Evolutionary conservation across 2,113 vertebrate genomes (phyloP).

Genomic region (Hylia prasina): DNA sequence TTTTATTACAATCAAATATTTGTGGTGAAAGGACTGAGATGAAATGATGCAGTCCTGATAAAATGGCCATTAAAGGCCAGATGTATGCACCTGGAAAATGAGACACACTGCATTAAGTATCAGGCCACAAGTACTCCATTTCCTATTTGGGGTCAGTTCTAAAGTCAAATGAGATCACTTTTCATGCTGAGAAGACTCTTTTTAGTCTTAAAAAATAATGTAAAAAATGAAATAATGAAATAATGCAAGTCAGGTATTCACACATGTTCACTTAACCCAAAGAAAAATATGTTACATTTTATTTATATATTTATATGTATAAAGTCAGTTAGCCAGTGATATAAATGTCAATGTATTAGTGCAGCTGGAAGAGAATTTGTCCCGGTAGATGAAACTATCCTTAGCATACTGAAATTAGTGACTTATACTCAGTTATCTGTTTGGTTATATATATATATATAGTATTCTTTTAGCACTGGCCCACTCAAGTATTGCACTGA

Average conservation of each 20-base stretch:
- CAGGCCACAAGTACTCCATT: constrained; percentile 24
- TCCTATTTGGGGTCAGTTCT: constrained; percentile 35
- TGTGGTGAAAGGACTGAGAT: constrained; percentile 32
- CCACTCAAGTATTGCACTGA: not conserved
- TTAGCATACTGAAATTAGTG: not conserved
- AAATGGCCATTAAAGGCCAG: constrained; percentile 54
- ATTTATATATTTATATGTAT: not conserved
- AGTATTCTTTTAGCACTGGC: not conserved
- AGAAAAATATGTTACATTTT: not conserved
- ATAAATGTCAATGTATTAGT: not conserved
- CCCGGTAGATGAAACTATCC: not conserved
- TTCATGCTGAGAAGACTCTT: not conserved
- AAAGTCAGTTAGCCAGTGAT: not conserved
- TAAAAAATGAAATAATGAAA: not conserved
- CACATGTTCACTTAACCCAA: not conserved
- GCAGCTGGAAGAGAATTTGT: not conserved
- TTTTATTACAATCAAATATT: constrained; percentile 46
- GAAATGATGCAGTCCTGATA: constrained; percentile 56
- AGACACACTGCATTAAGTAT: constrained; percentile 41
- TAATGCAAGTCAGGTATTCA: not conserved
- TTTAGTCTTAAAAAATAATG: not conserved
- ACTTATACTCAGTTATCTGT: not conserved
- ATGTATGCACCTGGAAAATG: constrained; percentile 59
- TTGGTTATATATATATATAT: not conserved
- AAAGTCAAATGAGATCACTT: constrained; percentile 38